These are phyloP conservation scores for Halcyon badia DNA, from an alignment of 2,797 vertebrate species.

Conservation along the genomic window DNA sequence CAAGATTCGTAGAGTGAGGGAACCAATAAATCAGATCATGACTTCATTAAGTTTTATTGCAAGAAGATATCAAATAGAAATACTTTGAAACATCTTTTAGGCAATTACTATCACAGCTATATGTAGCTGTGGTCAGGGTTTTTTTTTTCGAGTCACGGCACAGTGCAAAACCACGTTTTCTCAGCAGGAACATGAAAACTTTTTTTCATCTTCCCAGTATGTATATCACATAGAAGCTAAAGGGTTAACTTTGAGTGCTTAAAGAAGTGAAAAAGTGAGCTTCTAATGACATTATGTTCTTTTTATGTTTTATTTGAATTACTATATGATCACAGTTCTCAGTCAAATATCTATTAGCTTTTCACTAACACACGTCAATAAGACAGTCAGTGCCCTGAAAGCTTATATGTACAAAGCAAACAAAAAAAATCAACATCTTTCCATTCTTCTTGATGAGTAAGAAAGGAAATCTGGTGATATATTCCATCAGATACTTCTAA, in stretches of 20 bases:
- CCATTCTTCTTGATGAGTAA: not conserved
- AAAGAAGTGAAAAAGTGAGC: not conserved
- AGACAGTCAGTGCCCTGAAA: not conserved
- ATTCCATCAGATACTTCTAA: not conserved
- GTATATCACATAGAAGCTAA: not conserved
- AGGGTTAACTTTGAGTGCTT: not conserved
- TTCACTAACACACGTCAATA: not conserved
- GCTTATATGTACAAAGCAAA: not conserved
- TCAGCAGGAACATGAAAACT: not conserved
- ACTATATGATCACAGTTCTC: not conserved
- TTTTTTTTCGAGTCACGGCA: not conserved
- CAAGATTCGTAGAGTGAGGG: not conserved
- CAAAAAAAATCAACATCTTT: not conserved
- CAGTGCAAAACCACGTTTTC: not conserved
- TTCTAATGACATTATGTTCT: not conserved
- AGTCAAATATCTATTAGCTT: constrained; percentile 13
- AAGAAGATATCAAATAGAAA: not conserved
- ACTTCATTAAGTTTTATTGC: not conserved
- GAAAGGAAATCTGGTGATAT: not conserved
- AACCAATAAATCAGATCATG: not conserved
- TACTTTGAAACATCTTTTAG: not conserved
- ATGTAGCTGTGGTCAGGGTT: not conserved
- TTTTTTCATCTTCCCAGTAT: not conserved
- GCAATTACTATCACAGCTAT: not conserved
- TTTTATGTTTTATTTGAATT: not conserved